Conservation (phyloP, 1,140 invertebrate genomes). For the Pseudobourletiella spinata region DNA sequence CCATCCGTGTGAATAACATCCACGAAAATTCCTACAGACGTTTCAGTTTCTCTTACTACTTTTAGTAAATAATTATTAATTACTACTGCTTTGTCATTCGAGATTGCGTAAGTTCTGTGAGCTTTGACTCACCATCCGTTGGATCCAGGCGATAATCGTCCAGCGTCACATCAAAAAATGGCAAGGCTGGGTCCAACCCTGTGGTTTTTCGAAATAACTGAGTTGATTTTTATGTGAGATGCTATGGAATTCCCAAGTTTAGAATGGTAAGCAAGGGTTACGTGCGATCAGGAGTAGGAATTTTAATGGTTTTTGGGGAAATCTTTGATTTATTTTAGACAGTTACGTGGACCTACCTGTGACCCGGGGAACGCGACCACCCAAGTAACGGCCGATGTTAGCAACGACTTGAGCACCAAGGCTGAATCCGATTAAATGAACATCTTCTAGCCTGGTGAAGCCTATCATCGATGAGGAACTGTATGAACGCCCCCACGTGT, state of each 20-base stretch:
- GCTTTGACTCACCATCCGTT: constrained; percentile 39
- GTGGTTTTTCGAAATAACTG: background rate
- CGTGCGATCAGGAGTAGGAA: background rate
- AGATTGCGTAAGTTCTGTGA: background rate
- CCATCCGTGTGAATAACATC: constrained; percentile 60
- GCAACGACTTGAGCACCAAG: constrained; percentile 13
- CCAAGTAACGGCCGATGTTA: background rate
- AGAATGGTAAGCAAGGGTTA: background rate
- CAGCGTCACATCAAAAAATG: constrained; percentile 17
- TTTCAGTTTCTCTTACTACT: background rate
- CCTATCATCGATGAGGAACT: no score
- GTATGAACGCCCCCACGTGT: background rate
- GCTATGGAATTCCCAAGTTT: background rate
- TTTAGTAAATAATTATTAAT: background rate
- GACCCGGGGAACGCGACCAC: background rate
- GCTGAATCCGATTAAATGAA: constrained; percentile 18
- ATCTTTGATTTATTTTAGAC: background rate
- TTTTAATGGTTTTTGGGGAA: background rate
- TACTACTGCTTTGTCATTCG: background rate
- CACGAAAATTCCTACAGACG: constrained; percentile 45
- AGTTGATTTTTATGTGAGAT: background rate
- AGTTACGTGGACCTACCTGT: background rate
- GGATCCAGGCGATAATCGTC: constrained; percentile 47
- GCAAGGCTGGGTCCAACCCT: constrained; percentile 24
- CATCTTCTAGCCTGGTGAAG: no score